Evolutionary conservation across 2,113 vertebrate species (phyloP), one percentile per base, ranked within the genome.

Genomic region (Microtus richardsoni): DNA sequence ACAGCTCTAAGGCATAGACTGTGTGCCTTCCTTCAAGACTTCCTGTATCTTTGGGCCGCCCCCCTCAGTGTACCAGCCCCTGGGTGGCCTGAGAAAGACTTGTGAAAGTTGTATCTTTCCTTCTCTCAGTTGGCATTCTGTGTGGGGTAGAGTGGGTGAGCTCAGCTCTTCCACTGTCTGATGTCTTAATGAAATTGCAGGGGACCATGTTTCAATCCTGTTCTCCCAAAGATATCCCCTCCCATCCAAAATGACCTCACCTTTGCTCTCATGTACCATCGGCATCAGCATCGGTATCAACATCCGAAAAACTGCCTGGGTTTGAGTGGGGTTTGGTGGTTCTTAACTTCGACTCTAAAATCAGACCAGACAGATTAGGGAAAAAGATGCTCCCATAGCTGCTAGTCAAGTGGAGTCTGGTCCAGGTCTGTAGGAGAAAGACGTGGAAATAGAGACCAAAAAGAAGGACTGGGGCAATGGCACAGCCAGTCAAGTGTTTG

Each of bases 241-340:
- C 41, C 39, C 3, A 10, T 8, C 16, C 17, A 10, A 80, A 71
- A 7, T 3, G 0, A 3, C 17, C 39, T 7, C 1, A 6, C 54
- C 16, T 62, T 82, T 30, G 4, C 14, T 47, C 60, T 52, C 5
- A 0, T 0, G 24, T 3, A 21, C 24, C 60, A 6, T n/a, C 47
- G 36, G 3, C 4, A 7, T 66, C 83, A 26, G 22, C 11, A 60
- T 19, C 47, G 17, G 49, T 19, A 75, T 24, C 39, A 75, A 21
- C 41, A 47, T 3, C 41, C 2, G 41, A 9, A 28, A 77, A 3
- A 11, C 39, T 58, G 5, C 41, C 52, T 24, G 0, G 33, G 7
- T 52, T 60, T 73, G 16, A 87, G 79, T 14, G 8, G 10, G 12
- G 2, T 33, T 9, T 58, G 41, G 41, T 5, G 14, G 73, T 58